Evolutionary conservation across 2,888 invertebrate genomes (phyloP), one percentile per base, ranked within the genome.

Genomic region (Calephelis perditalis): DNA sequence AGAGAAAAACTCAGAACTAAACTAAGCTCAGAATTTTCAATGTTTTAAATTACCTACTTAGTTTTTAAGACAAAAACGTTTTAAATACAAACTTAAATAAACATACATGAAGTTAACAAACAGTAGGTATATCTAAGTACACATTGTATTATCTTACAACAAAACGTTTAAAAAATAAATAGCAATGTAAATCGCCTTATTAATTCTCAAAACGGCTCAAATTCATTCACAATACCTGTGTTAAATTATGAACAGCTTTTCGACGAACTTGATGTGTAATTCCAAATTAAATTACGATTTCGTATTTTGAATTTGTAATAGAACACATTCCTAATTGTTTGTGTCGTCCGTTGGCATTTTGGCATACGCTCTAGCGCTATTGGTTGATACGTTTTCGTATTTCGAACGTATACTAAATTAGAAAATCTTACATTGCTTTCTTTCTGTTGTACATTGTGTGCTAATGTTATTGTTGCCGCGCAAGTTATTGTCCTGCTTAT

Each of bases 391-490:
- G 77, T 83, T 86, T 86, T 84, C 82, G 84, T 80, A 80, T 82
- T 83, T 86, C 79, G 78, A 79, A 75, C 77, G 81, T 84, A 83
- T 86, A 84, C 84, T 83, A 82, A 85, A 87, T 86, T 86, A 86
- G 87, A 87, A 84, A 84, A 82, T 79, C 70, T 85, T 77, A 74
- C 73, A 81, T 83, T 84, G 82, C 79, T 87, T 86, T 86, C 81
- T 86, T 89, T 79, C 75, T 76, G 75, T 73, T 69, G 73, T 74
- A 73, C 74, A 88, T 89, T 88, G 88, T 89, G 86, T 88, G 87
- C 84, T 79, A 87, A 87, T 88, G 82, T 86, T 83, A 86, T 86
- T 82, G 87, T 85, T 78, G 73, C 69, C 49, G 61, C 47, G 60
- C 36, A 36, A 40, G 35, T 52, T 55, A 56, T 57, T 44, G 44